phyloP scores from a whole-genome alignment of 2,797 vertebrate genomes.

The Esox masquinongy region DNA sequence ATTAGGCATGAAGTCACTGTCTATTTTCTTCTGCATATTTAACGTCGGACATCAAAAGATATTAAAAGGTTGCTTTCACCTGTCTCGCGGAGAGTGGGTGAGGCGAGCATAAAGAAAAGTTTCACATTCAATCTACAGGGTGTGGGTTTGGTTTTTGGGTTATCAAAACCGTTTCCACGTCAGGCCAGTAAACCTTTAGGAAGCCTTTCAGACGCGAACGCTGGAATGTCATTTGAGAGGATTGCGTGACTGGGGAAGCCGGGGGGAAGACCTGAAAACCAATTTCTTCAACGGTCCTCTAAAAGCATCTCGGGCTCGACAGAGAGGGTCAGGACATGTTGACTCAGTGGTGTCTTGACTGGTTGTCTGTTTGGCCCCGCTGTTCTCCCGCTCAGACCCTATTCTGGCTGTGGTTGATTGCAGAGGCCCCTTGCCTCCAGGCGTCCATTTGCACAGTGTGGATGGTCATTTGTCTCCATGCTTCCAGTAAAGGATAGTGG shows the following conservation, averaged over 20 bases:
- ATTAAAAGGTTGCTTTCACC: slow-evolving; percentile 7
- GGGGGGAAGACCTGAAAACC: neutral
- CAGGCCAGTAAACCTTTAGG: neutral
- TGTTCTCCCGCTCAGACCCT: slow-evolving; percentile 5
- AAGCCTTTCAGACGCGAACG: neutral
- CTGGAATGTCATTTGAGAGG: neutral
- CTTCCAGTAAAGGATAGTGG: too few species aligned
- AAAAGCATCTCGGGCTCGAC: neutral
- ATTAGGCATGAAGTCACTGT: slow-evolving; percentile 9
- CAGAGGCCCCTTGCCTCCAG: neutral
- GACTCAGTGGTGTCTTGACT: slow-evolving; percentile 6
- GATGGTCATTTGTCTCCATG: too few species aligned
- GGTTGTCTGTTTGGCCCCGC: neutral
- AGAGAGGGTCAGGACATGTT: neutral
- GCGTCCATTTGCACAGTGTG: too few species aligned
- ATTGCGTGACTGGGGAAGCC: neutral
- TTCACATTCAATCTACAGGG: neutral
- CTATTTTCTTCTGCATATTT: slow-evolving; percentile 15
- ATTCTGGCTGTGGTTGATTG: neutral
- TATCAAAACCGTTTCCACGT: neutral
- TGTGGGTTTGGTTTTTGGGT: neutral
- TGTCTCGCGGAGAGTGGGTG: neutral
- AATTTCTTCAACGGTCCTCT: slow-evolving; percentile 7
- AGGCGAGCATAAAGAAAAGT: neutral
- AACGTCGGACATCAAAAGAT: slow-evolving; percentile 12